Base-by-base conservation (phyloP, 1,140 invertebrate species). In the Heliothis virescens region DNA sequence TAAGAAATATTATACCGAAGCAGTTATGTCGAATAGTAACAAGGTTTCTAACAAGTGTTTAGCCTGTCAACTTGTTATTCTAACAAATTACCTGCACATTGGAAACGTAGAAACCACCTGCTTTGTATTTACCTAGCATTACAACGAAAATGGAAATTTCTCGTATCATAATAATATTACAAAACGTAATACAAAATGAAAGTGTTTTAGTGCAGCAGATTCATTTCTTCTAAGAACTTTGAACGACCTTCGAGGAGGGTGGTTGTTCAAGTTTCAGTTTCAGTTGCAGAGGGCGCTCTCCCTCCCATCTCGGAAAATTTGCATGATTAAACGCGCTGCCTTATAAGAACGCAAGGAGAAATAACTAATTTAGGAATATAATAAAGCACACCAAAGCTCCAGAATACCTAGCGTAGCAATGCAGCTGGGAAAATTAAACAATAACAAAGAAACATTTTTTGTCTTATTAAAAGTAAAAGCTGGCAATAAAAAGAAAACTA, bases 181-280 rank as follows among this genome's bases (percentile, higher is more conserved):
- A 83, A 55, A 79, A 76, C 57, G 72, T 82, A 86, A 83, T 86
- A 84, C 79, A 85, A 90, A 91, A 92, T 87, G 91, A 92, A 94
- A 94, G 92, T 94, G 92, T 92, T 91, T 89, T 84, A 87, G 80
- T 90, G 86, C 82, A 89, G 86, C 83, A 87, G 86, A 92, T 94
- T 92, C 88, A 91, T 91, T 91, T 90, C 89, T 89, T 84, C 85
- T 87, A 85, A 88, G 90, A 93, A 93, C 87, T 93, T 92, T 90
- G 80, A 90, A 92, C 93, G 93, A 94, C 92, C 93, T 94, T 93
- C 91, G 87, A 85, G 86, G 86, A 85, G 88, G 87, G 85, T 89
- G 89, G 87, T 80, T 84, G 81, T 89, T 81, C 84, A 88, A 92
- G 87, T 93, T 92, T 89, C 86, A 91, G 89, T 91, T 90, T 91